Base-by-base conservation (phyloP, 2,888 invertebrate species). In the Drosophila borborema region DNA sequence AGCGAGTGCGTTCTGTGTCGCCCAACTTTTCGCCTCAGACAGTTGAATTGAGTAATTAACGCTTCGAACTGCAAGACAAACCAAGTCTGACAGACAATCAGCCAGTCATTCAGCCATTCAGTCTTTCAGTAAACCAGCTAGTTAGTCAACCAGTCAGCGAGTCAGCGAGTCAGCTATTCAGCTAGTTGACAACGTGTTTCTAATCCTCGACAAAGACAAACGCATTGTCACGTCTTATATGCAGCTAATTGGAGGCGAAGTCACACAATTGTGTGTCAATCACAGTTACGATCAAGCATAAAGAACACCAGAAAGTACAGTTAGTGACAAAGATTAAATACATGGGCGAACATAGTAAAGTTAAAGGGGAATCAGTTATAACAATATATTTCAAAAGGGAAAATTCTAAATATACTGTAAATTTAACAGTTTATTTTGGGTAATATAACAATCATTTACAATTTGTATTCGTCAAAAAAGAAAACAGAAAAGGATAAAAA, bases 31-130 rank as follows among this genome's bases (percentile, higher is more conserved):
- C 58, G 67, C 71, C 60, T n/a, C 68, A 87, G 80, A 82, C 90
- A 74, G 86, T 82, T 86, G 87, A 90, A 90, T 87, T 86, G 89
- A 90, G 87, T 87, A 89, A 90, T 89, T 89, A 89, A 89, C 88
- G 90, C 76, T 67, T 54, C 58, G 61, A 77, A 72, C 67, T 55
- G 72, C 67, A 72, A 72, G 76, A 76, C 80, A 72, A 77, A 64
- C 74, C 74, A 49, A 34, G 23, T 41, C 60, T 41, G 64, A 58
- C 58, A 59, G 49, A 48, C 72, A 63, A 68, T 61, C 66, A 43
- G 63, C 43, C 45, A 43, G 31, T n/a, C 34, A 45, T 28, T 46
- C 53, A 60, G 48, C 28, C 60, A 40, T 48, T 49, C 41, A 38
- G 56, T 53, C 51, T 48, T 34, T 45, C 55, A 58, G 10, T 31